A percentile compares a stretch with the other conserved stretches of the same genome.
Evolutionary conservation across 2,888 invertebrate species (phyloP).

Genomic region (Agrotis segetum): DNA sequence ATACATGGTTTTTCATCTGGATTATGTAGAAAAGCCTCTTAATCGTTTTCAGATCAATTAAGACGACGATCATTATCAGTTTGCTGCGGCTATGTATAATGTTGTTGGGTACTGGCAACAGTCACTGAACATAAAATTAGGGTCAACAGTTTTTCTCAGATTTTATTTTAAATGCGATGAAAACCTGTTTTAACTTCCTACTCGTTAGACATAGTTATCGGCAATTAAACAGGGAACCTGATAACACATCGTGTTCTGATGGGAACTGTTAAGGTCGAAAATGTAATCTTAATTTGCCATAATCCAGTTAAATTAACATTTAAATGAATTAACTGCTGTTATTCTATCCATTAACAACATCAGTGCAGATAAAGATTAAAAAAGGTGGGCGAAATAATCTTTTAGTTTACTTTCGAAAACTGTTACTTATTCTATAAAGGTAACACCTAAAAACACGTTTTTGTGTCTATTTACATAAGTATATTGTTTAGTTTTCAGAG

Average conservation of each 20-base stretch:
- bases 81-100: not conserved
- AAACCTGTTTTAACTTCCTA: constrained; percentile 46
- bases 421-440: not conserved
- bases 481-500: not conserved
- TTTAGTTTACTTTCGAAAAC: not conserved
- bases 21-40: not conserved
- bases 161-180: constrained; percentile 1
- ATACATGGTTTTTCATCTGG: not conserved
- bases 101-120: not conserved
- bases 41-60: not conserved
- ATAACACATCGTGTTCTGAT: constrained; percentile 34
- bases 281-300: constrained; percentile 25
- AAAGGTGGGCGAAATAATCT: not conserved
- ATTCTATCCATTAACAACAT: constrained; percentile 13
- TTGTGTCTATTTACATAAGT: not conserved
- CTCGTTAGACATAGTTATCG: constrained; percentile 26
- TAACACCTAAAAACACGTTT: not conserved
- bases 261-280: constrained; percentile 22
- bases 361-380: constrained; percentile 17
- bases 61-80: not conserved
- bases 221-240: constrained; percentile 38
- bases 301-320: constrained; percentile 20
- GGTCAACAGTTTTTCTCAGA: constrained; percentile 31
- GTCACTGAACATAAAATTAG: constrained; percentile 20
- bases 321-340: constrained; percentile 49